Evolutionary conservation across 2,113 vertebrate genomes (phyloP).

Genomic region (Amblyopsis rosae): DNA sequence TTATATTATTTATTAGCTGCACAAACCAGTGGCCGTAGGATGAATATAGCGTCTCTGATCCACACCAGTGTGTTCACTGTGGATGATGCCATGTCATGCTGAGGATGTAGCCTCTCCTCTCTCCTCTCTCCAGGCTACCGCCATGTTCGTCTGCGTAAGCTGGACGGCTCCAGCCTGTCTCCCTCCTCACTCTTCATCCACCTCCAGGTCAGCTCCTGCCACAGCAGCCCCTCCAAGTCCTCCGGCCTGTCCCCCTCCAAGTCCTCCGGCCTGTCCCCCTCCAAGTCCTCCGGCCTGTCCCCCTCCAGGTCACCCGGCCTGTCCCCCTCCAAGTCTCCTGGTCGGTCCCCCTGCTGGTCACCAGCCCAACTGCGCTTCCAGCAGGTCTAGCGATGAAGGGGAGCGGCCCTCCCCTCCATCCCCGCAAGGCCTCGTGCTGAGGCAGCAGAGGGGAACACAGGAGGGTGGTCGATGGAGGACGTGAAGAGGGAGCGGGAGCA

Average conservation of each 20-base stretch:
- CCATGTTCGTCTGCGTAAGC: constrained; percentile 87
- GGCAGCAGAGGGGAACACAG: neutral
- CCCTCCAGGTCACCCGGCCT: neutral
- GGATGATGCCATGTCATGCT: neutral
- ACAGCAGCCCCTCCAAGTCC: constrained; percentile 46
- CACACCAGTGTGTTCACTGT: neutral
- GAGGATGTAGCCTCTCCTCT: neutral
- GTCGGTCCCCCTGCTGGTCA: neutral
- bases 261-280: constrained; percentile 15
- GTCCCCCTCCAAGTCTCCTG: constrained; percentile 7
- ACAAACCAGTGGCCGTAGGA: no score
- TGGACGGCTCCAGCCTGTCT: constrained; percentile 83
- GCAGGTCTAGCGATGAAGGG: no score
- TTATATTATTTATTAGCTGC: no score
- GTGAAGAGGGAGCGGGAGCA: no score
- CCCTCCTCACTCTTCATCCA: constrained; percentile 90
- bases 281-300: neutral
- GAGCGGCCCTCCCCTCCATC: no score
- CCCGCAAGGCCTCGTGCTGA: no score
- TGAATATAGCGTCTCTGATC: no score
- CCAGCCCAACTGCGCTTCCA: neutral
- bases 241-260: neutral
- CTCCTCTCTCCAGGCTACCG: constrained; percentile 83
- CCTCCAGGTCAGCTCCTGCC: constrained; percentile 58
- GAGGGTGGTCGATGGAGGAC: no score